phyloP scores from a whole-genome alignment of 1,140 invertebrate genomes.

The Wasmannia auropunctata region DNA sequence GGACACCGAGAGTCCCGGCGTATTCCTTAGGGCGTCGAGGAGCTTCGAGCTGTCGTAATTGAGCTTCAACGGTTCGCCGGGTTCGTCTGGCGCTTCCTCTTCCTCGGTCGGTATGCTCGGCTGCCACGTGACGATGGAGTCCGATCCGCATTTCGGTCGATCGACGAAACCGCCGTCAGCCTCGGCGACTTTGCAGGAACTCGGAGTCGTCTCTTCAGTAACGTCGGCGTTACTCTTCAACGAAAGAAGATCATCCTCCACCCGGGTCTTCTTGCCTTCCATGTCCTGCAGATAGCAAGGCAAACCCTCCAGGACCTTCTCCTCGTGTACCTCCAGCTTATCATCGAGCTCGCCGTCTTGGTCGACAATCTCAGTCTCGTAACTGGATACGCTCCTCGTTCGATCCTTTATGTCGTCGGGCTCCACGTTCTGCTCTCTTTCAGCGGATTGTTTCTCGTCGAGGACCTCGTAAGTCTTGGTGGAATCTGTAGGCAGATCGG shows the following conservation, averaged over 20 bases:
- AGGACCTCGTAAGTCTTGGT: slow-evolving; percentile 70
- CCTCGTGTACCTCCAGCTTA: slow-evolving; percentile 60
- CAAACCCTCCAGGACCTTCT: slow-evolving; percentile 35
- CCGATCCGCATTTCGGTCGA: slow-evolving; percentile 34
- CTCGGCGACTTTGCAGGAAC: slow-evolving; percentile 64
- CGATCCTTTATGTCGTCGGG: not conserved
- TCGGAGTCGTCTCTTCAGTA: not conserved
- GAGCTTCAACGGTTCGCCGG: slow-evolving; percentile 60
- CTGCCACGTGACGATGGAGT: slow-evolving; percentile 21
- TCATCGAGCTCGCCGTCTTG: slow-evolving; percentile 20
- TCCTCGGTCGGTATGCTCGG: not conserved
- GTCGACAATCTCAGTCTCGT: not conserved
- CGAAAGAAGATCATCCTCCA: slow-evolving; percentile 11
- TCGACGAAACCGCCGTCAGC: slow-evolving; percentile 61
- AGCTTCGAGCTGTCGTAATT: slow-evolving; percentile 78
- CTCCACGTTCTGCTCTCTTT: not conserved
- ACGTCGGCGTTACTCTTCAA: not conserved
- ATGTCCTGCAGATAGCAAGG: not conserved
- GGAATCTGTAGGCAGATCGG: slow-evolving; percentile 72
- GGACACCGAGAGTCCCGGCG: slow-evolving; percentile 80
- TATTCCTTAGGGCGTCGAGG: slow-evolving; percentile 79
- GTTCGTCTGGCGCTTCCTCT: slow-evolving; percentile 64
- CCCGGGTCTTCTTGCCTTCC: not conserved
- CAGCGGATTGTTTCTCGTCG: slow-evolving; percentile 14
- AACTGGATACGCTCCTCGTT: slow-evolving; percentile 11